Evolutionary conservation across 2,113 vertebrate species (phyloP), one percentile per base, ranked within the genome.

Genomic region (Phrynosoma platyrhinos): DNA sequence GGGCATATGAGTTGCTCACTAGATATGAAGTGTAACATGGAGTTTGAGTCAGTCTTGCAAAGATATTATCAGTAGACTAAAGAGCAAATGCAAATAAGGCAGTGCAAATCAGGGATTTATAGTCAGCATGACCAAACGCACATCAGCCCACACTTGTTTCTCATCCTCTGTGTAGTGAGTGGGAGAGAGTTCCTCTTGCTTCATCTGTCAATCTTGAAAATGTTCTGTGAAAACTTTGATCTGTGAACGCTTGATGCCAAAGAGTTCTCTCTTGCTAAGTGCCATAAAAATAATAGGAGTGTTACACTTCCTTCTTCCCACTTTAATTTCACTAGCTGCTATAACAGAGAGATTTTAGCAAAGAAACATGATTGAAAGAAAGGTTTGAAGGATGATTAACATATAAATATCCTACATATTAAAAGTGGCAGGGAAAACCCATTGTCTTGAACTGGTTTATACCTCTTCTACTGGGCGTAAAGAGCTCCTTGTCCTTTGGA

Each of bases 91-190:
- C 8, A 53, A 8, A 62, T 14, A 36, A 85, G 66, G 55, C 25
- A 69, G 9, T 42, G 76, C 84, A 69, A 69, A 79, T 53, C 6
- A 78, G 7, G 21, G 21, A 55, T 25, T 8, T 18, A n/a, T 21
- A 52, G 25, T 53, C 55, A 71, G 55, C 71, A 76, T 66, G 55
- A 66, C 55, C 36, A 32, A 82, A 82, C 32, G 36, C 25, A 47
- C 16, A 32, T n/a, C 53, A 52, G 25, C 55, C 40, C 86, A 76
- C 62, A 68, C 8, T 30, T 53, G 55, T 20, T 64, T 25, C 72
- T 72, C 74, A 66, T 69, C 69, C 76, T 75, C 55, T 52, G 79
- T 27, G 47, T 40, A 82, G 72, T 66, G n/a, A 85, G 75, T 85
- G 84, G 74, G 36, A 53, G 55, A 66, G 58, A 77, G 40, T 82